phyloP scores from a whole-genome alignment of 2,888 invertebrate genomes.

The Xestia xanthographa region DNA sequence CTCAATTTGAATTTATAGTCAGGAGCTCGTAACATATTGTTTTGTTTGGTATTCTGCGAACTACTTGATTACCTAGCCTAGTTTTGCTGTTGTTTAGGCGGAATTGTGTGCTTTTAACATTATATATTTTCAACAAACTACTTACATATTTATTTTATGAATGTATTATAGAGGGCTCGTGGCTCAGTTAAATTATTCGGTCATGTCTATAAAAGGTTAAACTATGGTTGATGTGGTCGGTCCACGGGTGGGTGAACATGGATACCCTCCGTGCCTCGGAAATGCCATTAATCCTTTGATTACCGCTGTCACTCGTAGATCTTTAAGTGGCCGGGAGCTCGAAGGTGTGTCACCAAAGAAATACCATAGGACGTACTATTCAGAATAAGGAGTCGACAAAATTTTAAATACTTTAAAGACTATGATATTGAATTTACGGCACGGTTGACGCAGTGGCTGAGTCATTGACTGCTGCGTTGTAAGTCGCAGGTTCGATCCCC shows the following conservation, averaged over 20 bases:
- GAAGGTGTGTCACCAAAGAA: too few species aligned
- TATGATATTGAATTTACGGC: not conserved
- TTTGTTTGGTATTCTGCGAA: slow-evolving; percentile 40
- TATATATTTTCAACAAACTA: slow-evolving; percentile 11
- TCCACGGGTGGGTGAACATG: not conserved
- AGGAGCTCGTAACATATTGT: slow-evolving; percentile 55
- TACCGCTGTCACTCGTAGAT: not conserved
- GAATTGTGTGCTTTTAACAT: not conserved
- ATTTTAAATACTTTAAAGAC: too few species aligned
- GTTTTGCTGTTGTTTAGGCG: slow-evolving; percentile 18
- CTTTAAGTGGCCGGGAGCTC: not conserved
- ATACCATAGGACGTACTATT: not conserved
- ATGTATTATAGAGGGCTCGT: not conserved
- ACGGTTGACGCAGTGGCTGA: not conserved
- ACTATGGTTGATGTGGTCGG: not conserved
- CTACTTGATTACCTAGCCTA: slow-evolving; percentile 32
- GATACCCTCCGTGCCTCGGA: too few species aligned
- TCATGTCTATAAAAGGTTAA: not conserved
- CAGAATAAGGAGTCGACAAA: not conserved
- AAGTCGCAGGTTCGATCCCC: too few species aligned
- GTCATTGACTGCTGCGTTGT: too few species aligned
- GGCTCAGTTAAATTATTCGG: not conserved
- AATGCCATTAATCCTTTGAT: not conserved
- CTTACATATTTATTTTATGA: not conserved
- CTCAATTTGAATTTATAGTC: slow-evolving; percentile 75